Percentiles rank a stretch among this genome's conserved stretches.
Conservation (phyloP, 2,113 vertebrate genomes). For the Dendrocopos noguchii region DNA sequence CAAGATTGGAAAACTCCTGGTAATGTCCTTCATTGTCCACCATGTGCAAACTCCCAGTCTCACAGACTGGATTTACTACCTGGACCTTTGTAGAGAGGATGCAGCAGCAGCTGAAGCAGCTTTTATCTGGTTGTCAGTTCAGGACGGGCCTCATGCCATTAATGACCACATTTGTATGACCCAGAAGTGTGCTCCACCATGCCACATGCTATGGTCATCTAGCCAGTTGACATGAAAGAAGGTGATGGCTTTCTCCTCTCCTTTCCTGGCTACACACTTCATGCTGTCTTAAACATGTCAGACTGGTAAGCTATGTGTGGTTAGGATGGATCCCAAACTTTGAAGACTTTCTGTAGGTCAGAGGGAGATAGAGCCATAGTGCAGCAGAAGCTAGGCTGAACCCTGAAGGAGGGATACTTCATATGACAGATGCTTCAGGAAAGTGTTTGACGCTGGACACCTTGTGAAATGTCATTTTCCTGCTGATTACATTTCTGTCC, state of each 20-base stretch:
- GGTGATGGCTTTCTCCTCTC: neutral
- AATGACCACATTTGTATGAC: neutral
- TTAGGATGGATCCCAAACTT: neutral
- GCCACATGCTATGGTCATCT: fast-evolving
- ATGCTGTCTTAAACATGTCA: neutral
- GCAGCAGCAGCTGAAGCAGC: fast-evolving
- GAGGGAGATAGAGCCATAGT: neutral
- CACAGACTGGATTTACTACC: neutral
- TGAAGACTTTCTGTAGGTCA: neutral
- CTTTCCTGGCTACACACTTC: neutral
- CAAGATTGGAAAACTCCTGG: neutral
- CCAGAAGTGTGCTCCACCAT: neutral
- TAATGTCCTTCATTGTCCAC: neutral
- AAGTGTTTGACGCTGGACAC: neutral
- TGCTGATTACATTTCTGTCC: neutral
- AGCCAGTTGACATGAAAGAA: neutral
- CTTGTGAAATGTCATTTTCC: neutral
- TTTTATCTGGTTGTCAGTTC: neutral
- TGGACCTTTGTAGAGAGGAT: neutral
- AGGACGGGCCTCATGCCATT: neutral
- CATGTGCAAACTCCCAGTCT: neutral
- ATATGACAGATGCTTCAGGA: neutral
- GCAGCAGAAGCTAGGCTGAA: neutral
- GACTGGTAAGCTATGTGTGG: neutral
- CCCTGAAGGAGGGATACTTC: neutral